Evolutionary conservation across 1,140 invertebrate genomes (phyloP), one percentile per base, ranked within the genome.

Genomic region (Atopsyche davidsoni): DNA sequence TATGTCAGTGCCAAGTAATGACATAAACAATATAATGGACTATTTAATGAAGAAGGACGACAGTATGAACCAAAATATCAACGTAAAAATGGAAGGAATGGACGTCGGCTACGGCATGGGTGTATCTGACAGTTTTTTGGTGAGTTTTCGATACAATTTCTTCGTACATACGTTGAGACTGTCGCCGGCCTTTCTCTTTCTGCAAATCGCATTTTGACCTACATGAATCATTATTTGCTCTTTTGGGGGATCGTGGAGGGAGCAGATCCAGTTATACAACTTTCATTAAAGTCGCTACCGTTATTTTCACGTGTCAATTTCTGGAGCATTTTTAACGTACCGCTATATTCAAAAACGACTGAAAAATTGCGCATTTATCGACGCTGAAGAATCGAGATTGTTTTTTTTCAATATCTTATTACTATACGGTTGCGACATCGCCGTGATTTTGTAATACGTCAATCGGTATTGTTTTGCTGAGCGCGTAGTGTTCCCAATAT

Each of bases 401-500:
- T n/a, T n/a, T n/a, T n/a, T n/a, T n/a, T n/a, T n/a, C n/a, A n/a
- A n/a, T n/a, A n/a, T n/a, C n/a, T n/a, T n/a, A n/a, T 4, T 35
- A 18, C 35, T 14, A n/a, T n/a, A 36, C 17, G 17, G 25, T 34
- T 3, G n/a, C n/a, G 3, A 3, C 9, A 34, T 7, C 25, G 25
- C 16, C 16, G n/a, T 34, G 32, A 13, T 34, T 13, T 34, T 16
- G 32, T 34, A n/a, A 28, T 28, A 28, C 25, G 25, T n/a, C 7
- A 9, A 7, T 28, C n/a, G n/a, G 32, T n/a, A n/a, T n/a, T n/a
- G n/a, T n/a, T n/a, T n/a, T n/a, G n/a, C n/a, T n/a, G n/a, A 34
- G n/a, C 16, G 16, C 9, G n/a, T 28, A 7, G 69, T 61, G 59
- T 57, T 42, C 42, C 64, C 56, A 63, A 49, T 59, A 59, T 46